Evolutionary conservation across 64 coral and sea anemone genomes (phyloP), one percentile per base, ranked within the genome.

Genomic region (Astreopora myriophthalma): DNA sequence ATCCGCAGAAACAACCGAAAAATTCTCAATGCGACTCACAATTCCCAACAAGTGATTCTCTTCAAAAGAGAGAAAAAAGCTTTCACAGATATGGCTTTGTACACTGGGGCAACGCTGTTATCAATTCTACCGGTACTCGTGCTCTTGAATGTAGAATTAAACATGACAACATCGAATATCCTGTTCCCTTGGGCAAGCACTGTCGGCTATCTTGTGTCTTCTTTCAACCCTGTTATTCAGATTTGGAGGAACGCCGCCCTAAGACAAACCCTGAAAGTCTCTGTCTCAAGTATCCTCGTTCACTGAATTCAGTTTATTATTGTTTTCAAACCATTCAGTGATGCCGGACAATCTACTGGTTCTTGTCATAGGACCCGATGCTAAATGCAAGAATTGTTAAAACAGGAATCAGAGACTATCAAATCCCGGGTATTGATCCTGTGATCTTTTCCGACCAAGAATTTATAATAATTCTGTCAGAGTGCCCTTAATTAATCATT

Each of bases 31-130:
- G 73, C 22, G 0, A 26, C 73, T 26, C 73, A 75, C 38, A 44
- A 26, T 23, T 44, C 22, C 0, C 73, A 75, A 12, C 73, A 75
- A 25, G 73, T 22, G 38, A 46, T 24, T 5, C 37, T 75, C 12
- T 75, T 46, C 26, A 42, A 48, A 75, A 75, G 73, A 44, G 73
- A 75, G 73, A 75, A 75, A 44, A 75, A 75, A 12, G 73, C 73
- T 9, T 40, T 44, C 1, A 75, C 6, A 11, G 37, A 75, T 13
- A 75, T 75, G 73, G n/a, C 37, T 10, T 75, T 75, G 20, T 75
- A 75, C 73, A 75, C 73, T 3, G 38, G 23, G 13, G 37, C 37
- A 10, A 75, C 73, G 8, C 1, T 75, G 26, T 8, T 75, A 5
- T 75, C 73, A 0, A 44, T 75, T 26, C 36, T 75, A 0, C 73